phyloP scores from a whole-genome alignment of 2,888 invertebrate species.

The Tryphoninae sp. region DNA sequence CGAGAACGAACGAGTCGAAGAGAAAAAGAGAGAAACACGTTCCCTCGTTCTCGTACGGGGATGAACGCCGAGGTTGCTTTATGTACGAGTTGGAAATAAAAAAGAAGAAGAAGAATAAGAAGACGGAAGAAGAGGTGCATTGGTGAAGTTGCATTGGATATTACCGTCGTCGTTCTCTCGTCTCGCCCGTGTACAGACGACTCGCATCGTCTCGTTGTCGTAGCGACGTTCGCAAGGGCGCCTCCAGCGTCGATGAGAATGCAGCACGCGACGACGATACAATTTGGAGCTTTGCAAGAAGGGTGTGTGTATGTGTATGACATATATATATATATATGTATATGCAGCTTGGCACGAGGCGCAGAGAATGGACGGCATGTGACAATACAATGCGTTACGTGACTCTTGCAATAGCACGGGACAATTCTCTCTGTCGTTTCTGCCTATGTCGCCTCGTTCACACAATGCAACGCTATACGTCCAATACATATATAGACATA shows the following conservation, averaged over 20 bases:
- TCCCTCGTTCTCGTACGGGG: not conserved
- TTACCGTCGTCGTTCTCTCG: slow-evolving; percentile 43
- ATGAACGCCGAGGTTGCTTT: slow-evolving; percentile 27
- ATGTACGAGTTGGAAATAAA: slow-evolving; percentile 14
- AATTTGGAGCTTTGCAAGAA: slow-evolving; percentile 77
- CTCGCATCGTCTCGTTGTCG: slow-evolving; percentile 35
- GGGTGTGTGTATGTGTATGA: not conserved
- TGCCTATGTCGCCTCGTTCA: slow-evolving; percentile 43
- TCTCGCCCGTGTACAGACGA: slow-evolving; percentile 11
- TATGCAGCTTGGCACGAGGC: slow-evolving; percentile 42
- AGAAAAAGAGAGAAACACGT: not conserved
- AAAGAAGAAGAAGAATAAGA: not conserved
- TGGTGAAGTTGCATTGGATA: slow-evolving; percentile 56
- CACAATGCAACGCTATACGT: slow-evolving; percentile 13
- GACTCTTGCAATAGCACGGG: slow-evolving; percentile 68
- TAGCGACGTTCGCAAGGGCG: slow-evolving; percentile 43
- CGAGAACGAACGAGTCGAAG: not conserved
- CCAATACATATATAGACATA: not conserved
- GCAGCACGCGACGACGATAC: slow-evolving; percentile 75
- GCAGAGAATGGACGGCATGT: slow-evolving; percentile 69
- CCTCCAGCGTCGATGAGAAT: slow-evolving; percentile 64
- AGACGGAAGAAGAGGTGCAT: not conserved
- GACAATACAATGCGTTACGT: slow-evolving; percentile 77
- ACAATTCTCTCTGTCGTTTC: slow-evolving; percentile 64
- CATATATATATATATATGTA: not conserved